Conservation (phyloP, 2,888 invertebrate species). For the Eristalinus aeneus region DNA sequence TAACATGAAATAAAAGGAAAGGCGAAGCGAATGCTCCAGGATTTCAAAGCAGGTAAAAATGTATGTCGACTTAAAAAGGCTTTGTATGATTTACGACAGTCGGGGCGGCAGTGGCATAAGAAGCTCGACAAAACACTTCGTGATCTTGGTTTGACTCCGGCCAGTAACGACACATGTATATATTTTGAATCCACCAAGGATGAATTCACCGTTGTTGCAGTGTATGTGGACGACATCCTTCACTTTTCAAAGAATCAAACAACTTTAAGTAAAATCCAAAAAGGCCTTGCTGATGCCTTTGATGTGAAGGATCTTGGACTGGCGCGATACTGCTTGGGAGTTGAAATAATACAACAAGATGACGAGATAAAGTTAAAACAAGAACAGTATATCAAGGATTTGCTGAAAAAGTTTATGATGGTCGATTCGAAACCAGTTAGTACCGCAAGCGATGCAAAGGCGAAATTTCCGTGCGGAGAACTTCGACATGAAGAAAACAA, state of each 20-base stretch:
- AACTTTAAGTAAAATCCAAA: neutral
- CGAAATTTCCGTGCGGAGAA: conserved; percentile 4
- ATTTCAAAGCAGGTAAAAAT: too few species aligned
- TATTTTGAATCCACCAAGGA: too few species aligned
- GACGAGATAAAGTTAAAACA: conserved; percentile 21
- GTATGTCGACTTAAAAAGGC: too few species aligned
- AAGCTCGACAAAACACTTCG: conserved; percentile 17
- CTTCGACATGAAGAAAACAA: neutral
- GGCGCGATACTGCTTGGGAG: too few species aligned
- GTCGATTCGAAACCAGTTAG: conserved; percentile 19
- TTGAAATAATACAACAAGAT: conserved; percentile 24
- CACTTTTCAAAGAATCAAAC: too few species aligned
- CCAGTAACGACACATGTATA: too few species aligned
- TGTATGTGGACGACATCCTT: too few species aligned
- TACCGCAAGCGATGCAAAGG: conserved; percentile 22
- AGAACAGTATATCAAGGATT: conserved; percentile 20
- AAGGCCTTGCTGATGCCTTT: neutral
- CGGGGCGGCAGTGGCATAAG: conserved; percentile 22
- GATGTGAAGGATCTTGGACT: too few species aligned
- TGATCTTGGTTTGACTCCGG: too few species aligned
- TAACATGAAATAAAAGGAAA: neutral
- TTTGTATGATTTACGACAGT: too few species aligned
- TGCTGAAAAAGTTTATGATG: conserved; percentile 25
- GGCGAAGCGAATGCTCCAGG: too few species aligned
- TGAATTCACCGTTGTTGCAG: too few species aligned